These are phyloP conservation scores for Thaleichthys pacificus DNA, from an alignment of 2,797 vertebrate genomes.

Conservation along the genomic window DNA sequence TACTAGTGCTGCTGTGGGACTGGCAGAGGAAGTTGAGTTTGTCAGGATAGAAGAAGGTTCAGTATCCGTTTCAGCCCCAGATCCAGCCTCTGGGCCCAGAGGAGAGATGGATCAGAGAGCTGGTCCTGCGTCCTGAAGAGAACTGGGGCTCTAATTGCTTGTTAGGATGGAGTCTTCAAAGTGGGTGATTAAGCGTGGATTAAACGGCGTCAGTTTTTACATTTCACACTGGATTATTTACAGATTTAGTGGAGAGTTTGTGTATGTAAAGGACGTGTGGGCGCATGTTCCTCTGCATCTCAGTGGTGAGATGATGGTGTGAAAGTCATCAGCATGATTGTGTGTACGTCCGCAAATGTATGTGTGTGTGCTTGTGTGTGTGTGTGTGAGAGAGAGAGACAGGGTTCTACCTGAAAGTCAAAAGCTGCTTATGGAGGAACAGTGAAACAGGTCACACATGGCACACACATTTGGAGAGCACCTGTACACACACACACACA, in stretches of 20 bases:
- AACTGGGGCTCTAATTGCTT: slow-evolving; percentile 48
- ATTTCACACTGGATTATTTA: slow-evolving; percentile 32
- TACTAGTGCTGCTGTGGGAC: too few species aligned
- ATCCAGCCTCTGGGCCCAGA: slow-evolving; percentile 27
- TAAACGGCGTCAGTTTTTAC: slow-evolving; percentile 35
- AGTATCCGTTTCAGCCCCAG: slow-evolving; percentile 16
- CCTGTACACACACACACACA: slow-evolving; percentile 14
- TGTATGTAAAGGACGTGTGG: background rate
- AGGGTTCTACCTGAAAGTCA: slow-evolving; percentile 6
- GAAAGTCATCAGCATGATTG: background rate
- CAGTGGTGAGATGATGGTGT: background rate
- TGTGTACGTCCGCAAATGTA: too few species aligned
- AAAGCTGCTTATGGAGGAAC: background rate
- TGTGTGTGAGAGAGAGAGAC: background rate
- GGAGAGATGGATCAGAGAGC: background rate
- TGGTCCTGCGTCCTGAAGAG: background rate
- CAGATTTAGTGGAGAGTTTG: background rate
- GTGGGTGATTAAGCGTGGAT: slow-evolving; percentile 49
- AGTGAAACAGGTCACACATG: background rate
- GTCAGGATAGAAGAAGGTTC: slow-evolving; percentile 2
- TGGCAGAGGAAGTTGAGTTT: too few species aligned
- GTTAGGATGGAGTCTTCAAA: slow-evolving; percentile 48
- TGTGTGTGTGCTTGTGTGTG: too few species aligned
- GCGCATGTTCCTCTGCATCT: background rate
- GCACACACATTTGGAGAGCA: slow-evolving; percentile 8